Evolutionary conservation across 2,888 invertebrate species (phyloP).

Genomic region (Nematopogon swammerdamellus): DNA sequence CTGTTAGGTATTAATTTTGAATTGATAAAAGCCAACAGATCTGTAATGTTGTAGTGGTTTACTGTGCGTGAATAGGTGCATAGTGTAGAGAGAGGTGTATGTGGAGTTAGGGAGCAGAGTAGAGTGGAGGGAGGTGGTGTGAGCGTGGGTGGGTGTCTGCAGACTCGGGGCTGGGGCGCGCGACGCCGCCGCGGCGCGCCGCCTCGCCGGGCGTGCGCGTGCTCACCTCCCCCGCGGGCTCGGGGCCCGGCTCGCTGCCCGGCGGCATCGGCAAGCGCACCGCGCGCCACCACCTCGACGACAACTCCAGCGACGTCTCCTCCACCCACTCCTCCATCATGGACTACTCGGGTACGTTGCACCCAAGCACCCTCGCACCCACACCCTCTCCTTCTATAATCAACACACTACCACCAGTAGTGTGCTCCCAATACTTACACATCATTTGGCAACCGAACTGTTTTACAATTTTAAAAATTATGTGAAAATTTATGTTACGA

Average conservation of each 20-base stretch:
- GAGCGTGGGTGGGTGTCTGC: constrained; percentile 42
- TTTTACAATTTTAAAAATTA: too few relatives aligned
- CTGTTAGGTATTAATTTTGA: too few relatives aligned
- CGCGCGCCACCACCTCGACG: constrained; percentile 59
- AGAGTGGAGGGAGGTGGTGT: constrained; percentile 5
- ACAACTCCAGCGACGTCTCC: constrained; percentile 80
- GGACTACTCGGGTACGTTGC: constrained; percentile 75
- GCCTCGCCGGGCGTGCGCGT: constrained; percentile 83
- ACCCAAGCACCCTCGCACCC: constrained; percentile 66
- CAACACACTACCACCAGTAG: constrained; percentile 89
- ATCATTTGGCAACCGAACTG: too few relatives aligned
- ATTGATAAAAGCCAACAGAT: too few relatives aligned
- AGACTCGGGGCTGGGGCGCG: constrained; percentile 83
- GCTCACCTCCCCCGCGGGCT: constrained; percentile 77
- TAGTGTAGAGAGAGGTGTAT: too few relatives aligned
- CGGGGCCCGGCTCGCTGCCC: constrained; percentile 76
- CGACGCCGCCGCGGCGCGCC: constrained; percentile 83
- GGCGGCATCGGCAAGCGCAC: constrained; percentile 80
- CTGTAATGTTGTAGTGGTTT: too few relatives aligned
- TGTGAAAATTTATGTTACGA: too few relatives aligned
- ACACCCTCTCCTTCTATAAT: too few relatives aligned
- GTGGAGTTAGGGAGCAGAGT: not conserved
- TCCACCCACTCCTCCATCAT: constrained; percentile 82
- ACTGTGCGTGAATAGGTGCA: too few relatives aligned
- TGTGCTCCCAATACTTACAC: too few relatives aligned